Conservation (phyloP, 2,888 invertebrate genomes). For the Branchellion lobata region DNA sequence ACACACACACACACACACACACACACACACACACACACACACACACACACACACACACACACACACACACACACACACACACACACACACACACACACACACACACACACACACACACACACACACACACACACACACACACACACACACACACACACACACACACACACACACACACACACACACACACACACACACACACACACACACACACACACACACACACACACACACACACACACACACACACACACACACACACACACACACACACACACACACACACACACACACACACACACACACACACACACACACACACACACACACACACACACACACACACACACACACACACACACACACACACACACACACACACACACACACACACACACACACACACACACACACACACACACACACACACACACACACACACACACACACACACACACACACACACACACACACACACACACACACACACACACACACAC, state of each 20-base stretch:
- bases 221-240: neutral
- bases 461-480: slow-evolving; percentile 35
- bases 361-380: neutral
- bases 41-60: neutral
- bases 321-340: neutral
- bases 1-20: neutral
- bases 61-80: neutral
- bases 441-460: slow-evolving; percentile 34
- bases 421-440: slow-evolving; percentile 5
- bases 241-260: neutral
- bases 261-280: neutral
- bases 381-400: neutral
- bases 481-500: slow-evolving; percentile 36
- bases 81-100: neutral
- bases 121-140: neutral
- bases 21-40: neutral
- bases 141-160: neutral
- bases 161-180: neutral
- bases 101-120: neutral
- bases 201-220: neutral
- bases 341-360: neutral
- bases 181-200: neutral
- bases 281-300: neutral
- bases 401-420: neutral
- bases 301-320: neutral